Evolutionary conservation across 2,888 invertebrate species (phyloP), one percentile per base, ranked within the genome.

Genomic region (Lomographa bimaculata): DNA sequence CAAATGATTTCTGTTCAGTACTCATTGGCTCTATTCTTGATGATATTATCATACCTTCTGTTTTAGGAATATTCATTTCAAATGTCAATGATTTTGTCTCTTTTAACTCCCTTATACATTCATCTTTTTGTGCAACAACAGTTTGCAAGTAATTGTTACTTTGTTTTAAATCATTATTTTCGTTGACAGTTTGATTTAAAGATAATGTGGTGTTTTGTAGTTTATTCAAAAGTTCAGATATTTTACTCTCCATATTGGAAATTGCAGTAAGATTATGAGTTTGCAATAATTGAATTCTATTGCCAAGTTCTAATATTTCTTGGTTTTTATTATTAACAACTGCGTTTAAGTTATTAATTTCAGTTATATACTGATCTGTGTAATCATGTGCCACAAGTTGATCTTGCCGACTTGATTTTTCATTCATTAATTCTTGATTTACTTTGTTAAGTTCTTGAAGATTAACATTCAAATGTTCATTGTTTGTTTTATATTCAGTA

Each of bases 291-390:
- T 79, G 68, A 24, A 79, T 38, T 52, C 69, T 79, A 45, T 69
- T 72, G 40, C 57, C 67, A 1, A 82, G 48, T 25, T 79, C 74
- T 16, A 73, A 69, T 34, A 91, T 84, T 53, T 91, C 83, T 16
- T 82, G 63, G 57, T 90, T 90, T 64, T 90, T 90, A 38, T 72
- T 82, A 17, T 80, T 80, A 1, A 92, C 59, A 17, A 90, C 51
- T 33, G 90, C 82, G 34, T 90, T 89, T 0, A 92, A 67, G 19
- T 87, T 89, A 54, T 91, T 91, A 55, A 92, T 92, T 74, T 92
- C 92, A 53, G 69, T 86, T 49, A 89, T 73, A 48, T 86, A 89
- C 49, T 87, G 87, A 39, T 87, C 87, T 3, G 89, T 87, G 54
- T 86, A 89, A 64, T 89, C 87, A 5, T 90, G 72, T 1, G 59